A percentile compares a stretch with the other conserved stretches of the same genome.
Evolutionary conservation across 2,113 vertebrate species (phyloP).

Genomic region (Prionailurus bengalensis): DNA sequence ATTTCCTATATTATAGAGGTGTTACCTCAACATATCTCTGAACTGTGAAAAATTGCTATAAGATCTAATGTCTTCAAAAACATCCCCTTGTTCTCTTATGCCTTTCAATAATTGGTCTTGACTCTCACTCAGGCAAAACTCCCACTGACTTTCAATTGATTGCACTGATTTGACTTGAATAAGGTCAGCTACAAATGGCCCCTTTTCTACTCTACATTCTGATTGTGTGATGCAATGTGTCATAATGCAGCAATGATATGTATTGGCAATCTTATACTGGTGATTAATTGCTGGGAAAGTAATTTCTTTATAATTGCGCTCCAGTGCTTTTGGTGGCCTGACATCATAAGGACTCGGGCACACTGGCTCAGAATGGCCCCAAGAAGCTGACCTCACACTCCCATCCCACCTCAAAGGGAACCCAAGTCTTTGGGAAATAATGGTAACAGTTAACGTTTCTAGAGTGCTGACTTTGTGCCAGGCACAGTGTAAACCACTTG

Average conservation of each 20-base stretch:
- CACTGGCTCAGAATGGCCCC: neutral
- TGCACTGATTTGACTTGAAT: conserved; percentile 74
- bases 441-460: neutral
- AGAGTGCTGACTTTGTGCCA: neutral
- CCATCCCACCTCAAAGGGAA: neutral
- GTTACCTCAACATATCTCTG: neutral
- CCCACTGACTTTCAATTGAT: conserved; percentile 68
- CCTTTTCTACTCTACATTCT: conserved; percentile 67
- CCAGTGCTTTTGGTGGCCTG: conserved; percentile 53
- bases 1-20: neutral
- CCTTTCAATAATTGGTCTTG: conserved; percentile 64
- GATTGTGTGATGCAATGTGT: conserved; percentile 45
- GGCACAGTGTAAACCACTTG: neutral
- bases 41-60: conserved; percentile 31
- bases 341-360: conserved; percentile 35
- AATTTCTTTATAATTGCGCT: conserved; percentile 74
- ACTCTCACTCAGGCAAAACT: conserved; percentile 65
- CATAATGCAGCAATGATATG: conserved; percentile 70
- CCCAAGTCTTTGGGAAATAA: conserved; percentile 27
- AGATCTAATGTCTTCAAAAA: conserved; percentile 49
- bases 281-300: conserved; percentile 81
- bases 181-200: conserved; percentile 62
- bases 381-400: conserved; percentile 26
- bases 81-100: conserved; percentile 32
- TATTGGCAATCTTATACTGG: conserved; percentile 77